Evolutionary conservation across 2,888 invertebrate genomes (phyloP).

Genomic region (Phyto melanocephala): DNA sequence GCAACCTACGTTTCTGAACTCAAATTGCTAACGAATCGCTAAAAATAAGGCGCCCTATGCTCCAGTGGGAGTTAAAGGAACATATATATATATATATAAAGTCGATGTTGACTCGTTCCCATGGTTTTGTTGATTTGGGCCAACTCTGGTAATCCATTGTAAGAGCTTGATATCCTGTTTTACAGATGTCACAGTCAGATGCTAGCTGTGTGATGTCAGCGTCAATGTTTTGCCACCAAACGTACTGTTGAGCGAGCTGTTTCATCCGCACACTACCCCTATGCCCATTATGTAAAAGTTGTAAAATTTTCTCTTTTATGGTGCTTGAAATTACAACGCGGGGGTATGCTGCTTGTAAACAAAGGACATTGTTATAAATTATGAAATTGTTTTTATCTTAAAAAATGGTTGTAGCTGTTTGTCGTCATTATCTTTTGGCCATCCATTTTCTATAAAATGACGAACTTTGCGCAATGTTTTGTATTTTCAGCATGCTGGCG

Average conservation of each 20-base stretch:
- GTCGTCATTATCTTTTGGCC: not conserved
- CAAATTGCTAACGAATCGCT: too few species aligned
- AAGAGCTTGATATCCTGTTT: not conserved
- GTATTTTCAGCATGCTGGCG: constrained; percentile 13
- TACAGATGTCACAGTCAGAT: constrained; percentile 14
- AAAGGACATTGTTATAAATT: constrained; percentile 21
- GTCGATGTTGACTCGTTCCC: constrained; percentile 42
- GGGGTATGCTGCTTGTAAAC: constrained; percentile 36
- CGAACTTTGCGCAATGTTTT: not conserved
- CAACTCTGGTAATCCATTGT: constrained; percentile 9
- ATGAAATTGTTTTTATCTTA: not conserved
- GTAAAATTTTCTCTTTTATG: constrained; percentile 24
- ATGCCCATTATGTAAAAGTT: constrained; percentile 49
- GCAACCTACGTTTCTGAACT: too few species aligned
- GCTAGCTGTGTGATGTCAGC: constrained; percentile 22
- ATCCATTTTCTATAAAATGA: not conserved
- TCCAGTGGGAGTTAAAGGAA: too few species aligned
- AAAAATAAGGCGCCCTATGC: too few species aligned
- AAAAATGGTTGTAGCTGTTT: not conserved
- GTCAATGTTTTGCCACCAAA: constrained; percentile 26
- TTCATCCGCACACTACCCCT: constrained; percentile 46
- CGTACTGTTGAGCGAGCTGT: constrained; percentile 27
- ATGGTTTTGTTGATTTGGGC: constrained; percentile 3
- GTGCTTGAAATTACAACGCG: constrained; percentile 39
- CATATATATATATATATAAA: too few species aligned